Conservation (phyloP, 2,888 invertebrate species). For the Thecocarcelia acutangulata region DNA sequence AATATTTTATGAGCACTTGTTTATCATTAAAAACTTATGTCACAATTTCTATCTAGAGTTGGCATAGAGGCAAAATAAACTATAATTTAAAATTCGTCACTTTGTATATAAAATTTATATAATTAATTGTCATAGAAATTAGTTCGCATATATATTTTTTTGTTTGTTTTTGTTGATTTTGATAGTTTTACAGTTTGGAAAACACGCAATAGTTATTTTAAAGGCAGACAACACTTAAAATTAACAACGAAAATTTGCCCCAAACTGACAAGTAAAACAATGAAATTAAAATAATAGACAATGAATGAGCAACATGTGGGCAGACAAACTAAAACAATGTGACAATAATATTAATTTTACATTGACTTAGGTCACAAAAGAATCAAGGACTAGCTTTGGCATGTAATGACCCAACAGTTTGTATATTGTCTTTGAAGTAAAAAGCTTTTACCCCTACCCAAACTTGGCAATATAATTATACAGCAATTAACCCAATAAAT, state of each 20-base stretch:
- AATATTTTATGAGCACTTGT: conserved; percentile 32
- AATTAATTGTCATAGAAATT: conserved; percentile 29
- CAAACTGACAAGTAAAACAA: not conserved
- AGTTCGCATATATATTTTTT: not conserved
- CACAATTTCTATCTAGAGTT: conserved; percentile 10
- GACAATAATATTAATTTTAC: not conserved
- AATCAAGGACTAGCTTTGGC: not conserved
- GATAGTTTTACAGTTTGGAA: conserved; percentile 1
- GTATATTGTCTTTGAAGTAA: not conserved
- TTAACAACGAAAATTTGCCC: not conserved
- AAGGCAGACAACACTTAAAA: not conserved
- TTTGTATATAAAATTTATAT: conserved; percentile 33
- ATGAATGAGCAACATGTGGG: not conserved
- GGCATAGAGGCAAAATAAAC: conserved; percentile 12
- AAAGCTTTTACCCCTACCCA: conserved; percentile 27
- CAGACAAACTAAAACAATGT: not conserved
- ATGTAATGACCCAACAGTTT: no score
- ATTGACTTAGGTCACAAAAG: not conserved
- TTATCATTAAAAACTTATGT: conserved; percentile 33
- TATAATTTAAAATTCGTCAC: conserved; percentile 39
- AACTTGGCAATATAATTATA: conserved; percentile 17
- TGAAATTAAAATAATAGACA: not conserved
- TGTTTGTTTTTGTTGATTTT: not conserved
- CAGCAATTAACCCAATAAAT: conserved; percentile 21
- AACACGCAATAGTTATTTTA: conserved; percentile 48